Conservation (phyloP, 2,113 vertebrate genomes). For the Propithecus coquereli region DNA sequence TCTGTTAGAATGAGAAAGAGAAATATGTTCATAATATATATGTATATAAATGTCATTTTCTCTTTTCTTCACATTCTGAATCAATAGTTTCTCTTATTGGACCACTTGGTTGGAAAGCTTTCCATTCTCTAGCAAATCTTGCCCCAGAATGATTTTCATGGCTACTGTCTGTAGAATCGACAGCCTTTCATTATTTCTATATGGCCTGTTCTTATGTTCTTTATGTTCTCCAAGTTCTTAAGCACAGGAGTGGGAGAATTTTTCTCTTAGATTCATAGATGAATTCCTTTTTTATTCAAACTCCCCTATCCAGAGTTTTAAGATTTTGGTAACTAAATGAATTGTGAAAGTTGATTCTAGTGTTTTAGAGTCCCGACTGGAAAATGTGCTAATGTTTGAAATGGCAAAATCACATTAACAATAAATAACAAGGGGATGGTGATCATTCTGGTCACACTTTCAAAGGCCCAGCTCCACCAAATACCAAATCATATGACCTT, state of each 20-base stretch:
- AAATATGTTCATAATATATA: background rate
- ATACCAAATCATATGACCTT: background rate
- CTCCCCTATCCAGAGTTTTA: background rate
- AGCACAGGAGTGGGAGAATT: background rate
- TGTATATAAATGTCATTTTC: background rate
- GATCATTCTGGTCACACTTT: background rate
- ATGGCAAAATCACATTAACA: background rate
- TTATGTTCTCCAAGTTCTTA: background rate
- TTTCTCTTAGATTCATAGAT: background rate
- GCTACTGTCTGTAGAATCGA: background rate
- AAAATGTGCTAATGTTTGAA: conserved; percentile 30
- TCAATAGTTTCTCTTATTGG: background rate
- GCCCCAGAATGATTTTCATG: background rate
- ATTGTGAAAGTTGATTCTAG: background rate
- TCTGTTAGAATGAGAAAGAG: background rate
- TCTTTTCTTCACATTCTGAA: background rate
- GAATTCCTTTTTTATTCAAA: background rate
- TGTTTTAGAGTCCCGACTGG: background rate
- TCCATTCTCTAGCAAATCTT: background rate
- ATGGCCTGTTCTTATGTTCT: background rate
- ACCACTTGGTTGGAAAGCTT: background rate
- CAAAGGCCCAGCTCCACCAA: background rate
- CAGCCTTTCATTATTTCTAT: background rate
- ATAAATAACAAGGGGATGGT: background rate
- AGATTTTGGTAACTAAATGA: background rate